Percentiles rank a stretch among this genome's conserved stretches.
These are phyloP conservation scores for Neosalanx taihuensis DNA, from an alignment of 2,797 vertebrate species.

Conservation along the genomic window DNA sequence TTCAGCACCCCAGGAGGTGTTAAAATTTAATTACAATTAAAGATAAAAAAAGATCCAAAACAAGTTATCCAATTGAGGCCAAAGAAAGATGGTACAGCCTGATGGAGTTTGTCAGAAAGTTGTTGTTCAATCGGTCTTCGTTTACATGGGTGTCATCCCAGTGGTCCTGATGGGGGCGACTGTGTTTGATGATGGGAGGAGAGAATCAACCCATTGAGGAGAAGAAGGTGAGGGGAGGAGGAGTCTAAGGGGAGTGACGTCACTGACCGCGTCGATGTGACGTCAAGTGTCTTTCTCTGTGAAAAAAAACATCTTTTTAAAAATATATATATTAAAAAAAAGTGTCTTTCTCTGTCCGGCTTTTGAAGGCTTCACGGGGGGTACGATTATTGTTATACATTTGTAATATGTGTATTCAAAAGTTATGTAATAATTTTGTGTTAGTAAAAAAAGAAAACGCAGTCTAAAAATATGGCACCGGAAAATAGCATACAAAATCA, in stretches of 20 bases:
- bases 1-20: neutral
- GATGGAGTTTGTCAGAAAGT: conserved; percentile 14
- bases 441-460: too few species aligned
- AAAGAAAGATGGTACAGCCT: neutral
- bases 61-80: neutral
- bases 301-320: too few species aligned
- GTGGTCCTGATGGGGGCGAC: conserved; percentile 57
- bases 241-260: conserved; percentile 53
- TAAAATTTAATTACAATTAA: too few species aligned
- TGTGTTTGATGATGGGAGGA: conserved; percentile 4
- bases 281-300: conserved; percentile 45
- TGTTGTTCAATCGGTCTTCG: neutral
- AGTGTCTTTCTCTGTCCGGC: too few species aligned
- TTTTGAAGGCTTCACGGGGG: neutral
- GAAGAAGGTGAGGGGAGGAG: conserved; percentile 49
- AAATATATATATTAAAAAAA: too few species aligned
- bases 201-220: conserved; percentile 32
- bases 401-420: too few species aligned
- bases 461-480: too few species aligned
- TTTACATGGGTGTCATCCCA: conserved; percentile 39
- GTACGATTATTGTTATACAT: too few species aligned
- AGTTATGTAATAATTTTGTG: too few species aligned
- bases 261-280: conserved; percentile 62
- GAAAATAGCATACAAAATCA: too few species aligned
- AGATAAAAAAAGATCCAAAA: neutral